Percentiles rank a stretch among this genome's conserved stretches.
Conservation (phyloP, 2,113 vertebrate species). For the Apodemus sylvaticus region DNA sequence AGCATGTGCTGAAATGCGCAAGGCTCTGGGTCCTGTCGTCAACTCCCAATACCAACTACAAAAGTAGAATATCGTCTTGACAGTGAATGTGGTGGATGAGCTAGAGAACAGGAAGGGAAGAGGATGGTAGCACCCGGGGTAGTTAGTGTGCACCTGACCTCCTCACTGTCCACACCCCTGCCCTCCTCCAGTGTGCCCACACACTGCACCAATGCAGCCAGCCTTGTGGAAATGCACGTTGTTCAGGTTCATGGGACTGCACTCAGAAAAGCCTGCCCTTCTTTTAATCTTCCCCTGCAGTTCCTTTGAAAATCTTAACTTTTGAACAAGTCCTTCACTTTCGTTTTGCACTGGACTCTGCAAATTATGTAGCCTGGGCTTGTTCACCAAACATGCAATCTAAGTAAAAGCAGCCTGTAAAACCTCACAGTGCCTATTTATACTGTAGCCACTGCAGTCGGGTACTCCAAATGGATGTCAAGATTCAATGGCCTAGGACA, state of each 20-base stretch:
- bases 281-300: slow-evolving; percentile 6
- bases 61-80: neutral
- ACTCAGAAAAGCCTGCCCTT: neutral
- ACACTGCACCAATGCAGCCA: neutral
- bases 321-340: slow-evolving; percentile 46
- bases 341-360: slow-evolving; percentile 9
- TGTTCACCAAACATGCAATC: slow-evolving; percentile 53
- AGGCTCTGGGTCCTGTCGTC: neutral
- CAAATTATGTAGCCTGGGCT: slow-evolving; percentile 44
- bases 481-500: neutral
- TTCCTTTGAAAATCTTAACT: slow-evolving; percentile 41
- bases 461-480: neutral
- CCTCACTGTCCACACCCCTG: neutral
- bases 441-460: neutral
- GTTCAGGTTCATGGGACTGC: neutral
- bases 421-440: slow-evolving; percentile 37
- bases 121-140: neutral
- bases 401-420: slow-evolving; percentile 56
- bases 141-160: neutral
- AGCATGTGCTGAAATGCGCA: neutral
- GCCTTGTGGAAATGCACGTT: neutral
- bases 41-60: neutral
- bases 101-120: neutral
- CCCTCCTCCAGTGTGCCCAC: neutral
- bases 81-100: neutral